Conservation (phyloP, 2,888 invertebrate species). For the Meganola albula region DNA sequence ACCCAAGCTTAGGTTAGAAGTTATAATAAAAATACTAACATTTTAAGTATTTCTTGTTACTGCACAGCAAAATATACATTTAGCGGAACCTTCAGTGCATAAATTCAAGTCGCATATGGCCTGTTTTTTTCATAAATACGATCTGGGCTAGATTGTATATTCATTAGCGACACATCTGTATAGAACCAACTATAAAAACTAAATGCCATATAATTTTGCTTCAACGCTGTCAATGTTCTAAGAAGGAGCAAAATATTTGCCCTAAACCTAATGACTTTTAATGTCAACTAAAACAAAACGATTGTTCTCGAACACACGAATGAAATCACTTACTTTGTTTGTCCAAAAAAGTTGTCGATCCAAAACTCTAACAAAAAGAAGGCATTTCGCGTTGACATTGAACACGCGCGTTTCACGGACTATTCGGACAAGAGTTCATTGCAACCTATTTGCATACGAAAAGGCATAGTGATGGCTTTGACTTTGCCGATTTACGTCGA, state of each 20-base stretch:
- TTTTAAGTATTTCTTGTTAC: too few species aligned
- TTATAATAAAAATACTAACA: too few species aligned
- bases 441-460: slow-evolving; percentile 71
- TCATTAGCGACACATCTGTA: too few species aligned
- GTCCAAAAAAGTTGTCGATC: slow-evolving; percentile 33
- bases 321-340: slow-evolving; percentile 36
- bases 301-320: slow-evolving; percentile 32
- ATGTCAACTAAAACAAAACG: slow-evolving; percentile 33
- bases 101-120: too few species aligned
- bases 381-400: slow-evolving; percentile 51
- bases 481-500: slow-evolving; percentile 53
- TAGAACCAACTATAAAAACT: too few species aligned
- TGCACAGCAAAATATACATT: too few species aligned
- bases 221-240: slow-evolving; percentile 21
- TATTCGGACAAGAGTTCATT: slow-evolving; percentile 58
- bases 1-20: too few species aligned
- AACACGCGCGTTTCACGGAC: slow-evolving; percentile 48
- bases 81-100: too few species aligned
- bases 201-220: slow-evolving; percentile 9
- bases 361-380: slow-evolving; percentile 35
- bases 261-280: slow-evolving; percentile 28
- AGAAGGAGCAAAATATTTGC: slow-evolving; percentile 31
- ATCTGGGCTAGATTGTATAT: too few species aligned
- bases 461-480: slow-evolving; percentile 50
- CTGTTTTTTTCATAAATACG: too few species aligned